Conservation (phyloP, 2,888 invertebrate species). For the Andrena marginata region DNA sequence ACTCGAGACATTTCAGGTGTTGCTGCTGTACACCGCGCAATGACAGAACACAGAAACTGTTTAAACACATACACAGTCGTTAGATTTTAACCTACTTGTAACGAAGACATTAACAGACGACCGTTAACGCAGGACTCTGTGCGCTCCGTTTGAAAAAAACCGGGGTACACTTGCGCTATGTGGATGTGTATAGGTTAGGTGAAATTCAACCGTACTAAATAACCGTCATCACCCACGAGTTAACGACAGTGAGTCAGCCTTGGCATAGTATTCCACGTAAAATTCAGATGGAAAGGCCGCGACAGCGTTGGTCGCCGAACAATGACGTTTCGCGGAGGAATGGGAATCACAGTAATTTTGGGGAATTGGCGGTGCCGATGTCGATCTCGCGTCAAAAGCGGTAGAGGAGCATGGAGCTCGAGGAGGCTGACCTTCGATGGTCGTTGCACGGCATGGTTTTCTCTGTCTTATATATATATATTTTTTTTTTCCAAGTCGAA, state of each 20-base stretch:
- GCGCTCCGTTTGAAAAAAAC: not conserved
- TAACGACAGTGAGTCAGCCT: slow-evolving; percentile 48
- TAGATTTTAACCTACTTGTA: not conserved
- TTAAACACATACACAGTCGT: not conserved
- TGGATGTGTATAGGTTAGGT: slow-evolving; percentile 63
- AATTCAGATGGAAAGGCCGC: slow-evolving; percentile 24
- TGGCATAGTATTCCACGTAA: slow-evolving; percentile 26
- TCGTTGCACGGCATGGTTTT: slow-evolving; percentile 69
- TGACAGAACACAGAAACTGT: not conserved
- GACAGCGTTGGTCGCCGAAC: slow-evolving; percentile 4
- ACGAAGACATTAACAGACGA: slow-evolving; percentile 11
- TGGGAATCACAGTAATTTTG: slow-evolving; percentile 8
- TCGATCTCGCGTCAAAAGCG: slow-evolving; percentile 49
- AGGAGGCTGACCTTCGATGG: slow-evolving; percentile 73
- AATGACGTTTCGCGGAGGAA: not conserved
- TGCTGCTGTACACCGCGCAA: no score
- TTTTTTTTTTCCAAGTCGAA: slow-evolving; percentile 53
- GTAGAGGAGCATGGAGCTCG: slow-evolving; percentile 57
- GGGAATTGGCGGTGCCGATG: slow-evolving; percentile 22
- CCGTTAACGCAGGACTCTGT: not conserved
- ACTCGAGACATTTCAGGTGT: no score
- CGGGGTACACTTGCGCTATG: slow-evolving; percentile 21
- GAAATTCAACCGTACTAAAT: slow-evolving; percentile 37
- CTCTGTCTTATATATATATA: slow-evolving; percentile 43
- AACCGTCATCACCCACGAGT: slow-evolving; percentile 35